Base-by-base conservation (phyloP, 2,797 vertebrate genomes). In the Gila robusta region DNA sequence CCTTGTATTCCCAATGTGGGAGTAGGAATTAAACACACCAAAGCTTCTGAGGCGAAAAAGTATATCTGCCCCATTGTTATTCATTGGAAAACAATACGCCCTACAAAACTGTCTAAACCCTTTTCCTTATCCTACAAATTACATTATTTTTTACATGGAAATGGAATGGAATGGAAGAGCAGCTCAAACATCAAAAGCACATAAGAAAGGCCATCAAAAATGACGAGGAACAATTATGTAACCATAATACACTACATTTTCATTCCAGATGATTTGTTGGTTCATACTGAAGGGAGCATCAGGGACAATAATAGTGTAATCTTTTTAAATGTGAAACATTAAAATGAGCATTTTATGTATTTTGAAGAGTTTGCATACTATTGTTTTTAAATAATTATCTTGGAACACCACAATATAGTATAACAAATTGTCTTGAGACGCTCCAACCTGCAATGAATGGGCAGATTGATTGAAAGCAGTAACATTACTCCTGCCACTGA, bases 401-500 rank as follows among this genome's bases (percentile, higher is more conserved):
- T 71, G 32, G 11, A 71, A 70, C 5, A 70, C 66, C 23, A 59
- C 49, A 39, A 28, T 52, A 52, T 21, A 59, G 35, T 11, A 17
- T 39, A 41, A n/a, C 26, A 52, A 69, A 67, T 19, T 3, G 8
- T 81, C 64, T 37, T 44, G 21, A 62, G 23, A 8, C 8, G 4
- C 44, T 10, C 26, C 7, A 54, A 37, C 5, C 66, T 56, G 26
- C 64, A 67, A 12, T 81, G 26, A 70, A 81, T 37, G 28, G 7
- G 39, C 67, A 82, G 80, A 82, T 82, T 14, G 37, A 82, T 44
- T 73, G 26, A 73, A 59, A 71, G 73, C 23, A 6, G 0, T 59
- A 73, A 21, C 37, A 41, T 32, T 14, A 35, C 66, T 87, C 28
- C 73, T 71, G 52, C 73, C 41, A 71, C 35, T 59, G 52, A 84